Base-by-base conservation (phyloP, 2,888 invertebrate species). In the Neoascia interrupta region DNA sequence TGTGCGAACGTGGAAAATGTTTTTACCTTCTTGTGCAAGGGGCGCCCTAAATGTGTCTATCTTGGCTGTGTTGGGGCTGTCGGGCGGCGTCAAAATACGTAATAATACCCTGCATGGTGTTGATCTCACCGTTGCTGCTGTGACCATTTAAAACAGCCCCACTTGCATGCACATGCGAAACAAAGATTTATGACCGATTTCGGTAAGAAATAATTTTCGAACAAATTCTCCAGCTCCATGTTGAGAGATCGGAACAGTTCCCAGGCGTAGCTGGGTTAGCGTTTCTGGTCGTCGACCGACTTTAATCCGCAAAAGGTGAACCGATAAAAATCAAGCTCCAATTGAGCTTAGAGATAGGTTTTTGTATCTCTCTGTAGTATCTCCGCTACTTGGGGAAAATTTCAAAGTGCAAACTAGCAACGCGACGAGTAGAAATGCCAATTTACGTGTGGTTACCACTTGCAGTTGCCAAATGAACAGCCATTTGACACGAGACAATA, bases 311-410 rank as follows among this genome's bases (percentile, higher is more conserved):
- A 68, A 72, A 73, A 72, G 73, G 79, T 68, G 56, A 66, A 79
- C 66, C 73, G 79, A 79, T 79, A 79, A 73, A 79, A 73, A 79
- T 79, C 79, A 79, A 56, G 16, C 73, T 54, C 23, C 76, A 72
- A 79, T 79, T 72, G 64, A 63, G 47, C 64, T 64, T 43, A 56
- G 31, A 79, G 73, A 66, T 79, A 72, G n/a, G n/a, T n/a, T n/a
- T 61, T 18, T 39, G 66, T 54, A 60, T 64, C 69, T 64, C 61
- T 51, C 19, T 41, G n/a, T 15, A 43, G 66, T 66, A 31, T 66
- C 49, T 60, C 45, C n/a, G 23, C 58, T 74, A 23, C 47, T 49
- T 8, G 47, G 74, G 60, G 69, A 51, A 63, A 51, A 61, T 47
- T 41, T 41, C 23, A 36, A 68, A 70, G 43, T 54, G 41, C 37